phyloP scores from a whole-genome alignment of 2,888 invertebrate genomes.

The Periphyllus acericola region DNA sequence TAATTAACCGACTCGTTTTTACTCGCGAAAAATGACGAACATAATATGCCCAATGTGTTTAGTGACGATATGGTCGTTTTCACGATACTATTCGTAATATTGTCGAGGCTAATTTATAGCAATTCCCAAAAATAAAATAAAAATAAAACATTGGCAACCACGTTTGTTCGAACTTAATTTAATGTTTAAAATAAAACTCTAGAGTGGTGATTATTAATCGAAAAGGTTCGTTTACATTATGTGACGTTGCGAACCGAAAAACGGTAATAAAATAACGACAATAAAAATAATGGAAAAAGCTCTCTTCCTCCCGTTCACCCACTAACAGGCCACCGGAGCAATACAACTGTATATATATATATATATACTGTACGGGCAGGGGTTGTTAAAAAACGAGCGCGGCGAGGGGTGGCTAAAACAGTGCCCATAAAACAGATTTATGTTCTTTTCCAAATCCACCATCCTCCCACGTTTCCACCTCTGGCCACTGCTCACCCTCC shows the following conservation, averaged over 20 bases:
- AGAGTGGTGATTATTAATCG: conserved; percentile 45
- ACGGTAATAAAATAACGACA: conserved; percentile 59
- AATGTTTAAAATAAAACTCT: conserved; percentile 39
- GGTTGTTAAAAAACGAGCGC: conserved; percentile 62
- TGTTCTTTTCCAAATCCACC: conserved; percentile 35
- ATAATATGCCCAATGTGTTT: not conserved
- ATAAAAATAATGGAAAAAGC: conserved; percentile 63
- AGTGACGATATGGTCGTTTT: not conserved
- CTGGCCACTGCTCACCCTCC: not conserved
- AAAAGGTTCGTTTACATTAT: conserved; percentile 48
- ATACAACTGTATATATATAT: conserved; percentile 50
- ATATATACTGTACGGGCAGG: conserved; percentile 16
- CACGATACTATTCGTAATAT: not conserved
- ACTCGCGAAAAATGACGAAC: conserved; percentile 1
- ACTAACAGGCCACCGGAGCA: conserved; percentile 34
- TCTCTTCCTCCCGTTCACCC: conserved; percentile 1
- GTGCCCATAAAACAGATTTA: conserved; percentile 54
- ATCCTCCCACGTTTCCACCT: not conserved
- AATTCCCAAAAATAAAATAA: conserved; percentile 17
- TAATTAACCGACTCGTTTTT: conserved; percentile 19
- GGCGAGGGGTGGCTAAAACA: conserved; percentile 63
- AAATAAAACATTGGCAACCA: not conserved
- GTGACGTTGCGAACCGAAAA: conserved; percentile 38
- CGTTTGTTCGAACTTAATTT: conserved; percentile 36
- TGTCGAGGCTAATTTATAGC: conserved; percentile 1